Conservation (phyloP, 2,888 invertebrate genomes). For the Drosophila algonquin region DNA sequence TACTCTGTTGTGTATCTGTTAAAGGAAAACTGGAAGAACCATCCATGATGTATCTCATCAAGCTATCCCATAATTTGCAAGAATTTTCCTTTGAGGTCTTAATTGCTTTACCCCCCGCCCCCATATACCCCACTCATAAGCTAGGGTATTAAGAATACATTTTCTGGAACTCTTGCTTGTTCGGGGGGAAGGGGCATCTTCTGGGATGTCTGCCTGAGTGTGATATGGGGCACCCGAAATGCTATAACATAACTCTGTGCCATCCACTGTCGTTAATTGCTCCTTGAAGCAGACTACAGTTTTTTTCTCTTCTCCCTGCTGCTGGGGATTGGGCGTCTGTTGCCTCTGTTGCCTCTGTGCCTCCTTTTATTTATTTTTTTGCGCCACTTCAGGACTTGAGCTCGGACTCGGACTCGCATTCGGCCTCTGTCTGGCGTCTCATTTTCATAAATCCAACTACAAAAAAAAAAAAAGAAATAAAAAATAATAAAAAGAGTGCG, state of each 20-base stretch:
- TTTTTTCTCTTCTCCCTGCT: slow-evolving; percentile 57
- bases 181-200: background rate
- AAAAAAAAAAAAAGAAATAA: slow-evolving; percentile 14
- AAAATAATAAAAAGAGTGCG: slow-evolving; percentile 33
- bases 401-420: slow-evolving; percentile 26
- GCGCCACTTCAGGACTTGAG: slow-evolving; percentile 59
- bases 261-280: slow-evolving; percentile 78
- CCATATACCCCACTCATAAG: slow-evolving; percentile 6
- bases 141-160: slow-evolving; percentile 37
- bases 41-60: slow-evolving; percentile 36
- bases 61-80: slow-evolving; percentile 42
- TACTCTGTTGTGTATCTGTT: background rate
- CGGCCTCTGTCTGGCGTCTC: slow-evolving; percentile 50
- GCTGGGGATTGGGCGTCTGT: slow-evolving; percentile 28
- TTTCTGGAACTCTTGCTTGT: slow-evolving; percentile 24
- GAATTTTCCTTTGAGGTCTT: slow-evolving; percentile 41
- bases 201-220: slow-evolving; percentile 48
- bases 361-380: slow-evolving; percentile 38
- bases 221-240: slow-evolving; percentile 60
- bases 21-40: slow-evolving; percentile 32
- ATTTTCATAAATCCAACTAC: slow-evolving; percentile 77
- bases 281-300: slow-evolving; percentile 73
- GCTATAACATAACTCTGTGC: slow-evolving; percentile 65
- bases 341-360: slow-evolving; percentile 26
- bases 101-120: slow-evolving; percentile 35